A percentile compares a stretch with the other conserved stretches of the same genome.
phyloP scores from a whole-genome alignment of 2,888 invertebrate species.

The Stratiomys singularior region DNA sequence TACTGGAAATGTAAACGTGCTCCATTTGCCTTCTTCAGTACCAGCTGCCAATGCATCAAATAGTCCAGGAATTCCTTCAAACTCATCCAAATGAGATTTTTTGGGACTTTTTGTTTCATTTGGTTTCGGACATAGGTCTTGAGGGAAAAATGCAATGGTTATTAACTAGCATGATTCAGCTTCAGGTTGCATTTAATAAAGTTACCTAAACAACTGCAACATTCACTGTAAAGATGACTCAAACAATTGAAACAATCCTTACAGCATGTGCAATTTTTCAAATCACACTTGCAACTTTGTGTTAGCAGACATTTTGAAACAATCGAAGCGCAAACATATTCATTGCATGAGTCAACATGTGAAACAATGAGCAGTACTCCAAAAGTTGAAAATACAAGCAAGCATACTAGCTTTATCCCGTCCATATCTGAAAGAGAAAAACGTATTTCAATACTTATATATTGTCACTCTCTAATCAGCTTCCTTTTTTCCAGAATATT shows the following conservation, averaged over 20 bases:
- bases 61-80: slow-evolving; percentile 83
- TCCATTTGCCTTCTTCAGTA: slow-evolving; percentile 78
- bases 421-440: slow-evolving; percentile 1
- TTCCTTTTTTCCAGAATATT: too few species aligned
- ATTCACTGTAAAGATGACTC: slow-evolving; percentile 88
- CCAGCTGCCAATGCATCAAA: slow-evolving; percentile 85
- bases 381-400: slow-evolving; percentile 7
- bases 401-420: slow-evolving; percentile 7
- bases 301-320: slow-evolving; percentile 97
- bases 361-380: slow-evolving; percentile 34
- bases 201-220: slow-evolving; percentile 96
- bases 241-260: slow-evolving; percentile 93
- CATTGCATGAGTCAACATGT: slow-evolving; percentile 74
- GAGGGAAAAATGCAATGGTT: background rate
- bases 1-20: slow-evolving; percentile 83
- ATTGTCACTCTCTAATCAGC: too few species aligned
- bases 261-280: slow-evolving; percentile 93
- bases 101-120: slow-evolving; percentile 79
- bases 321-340: slow-evolving; percentile 93
- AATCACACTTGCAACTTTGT: slow-evolving; percentile 94
- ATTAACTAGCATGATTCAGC: background rate
- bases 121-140: slow-evolving; percentile 90
- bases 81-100: slow-evolving; percentile 88
- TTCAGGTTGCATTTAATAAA: slow-evolving; percentile 60
- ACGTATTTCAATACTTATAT: too few species aligned